Conservation (phyloP, 2,797 vertebrate genomes). For the Triplophysa bombifrons region DNA sequence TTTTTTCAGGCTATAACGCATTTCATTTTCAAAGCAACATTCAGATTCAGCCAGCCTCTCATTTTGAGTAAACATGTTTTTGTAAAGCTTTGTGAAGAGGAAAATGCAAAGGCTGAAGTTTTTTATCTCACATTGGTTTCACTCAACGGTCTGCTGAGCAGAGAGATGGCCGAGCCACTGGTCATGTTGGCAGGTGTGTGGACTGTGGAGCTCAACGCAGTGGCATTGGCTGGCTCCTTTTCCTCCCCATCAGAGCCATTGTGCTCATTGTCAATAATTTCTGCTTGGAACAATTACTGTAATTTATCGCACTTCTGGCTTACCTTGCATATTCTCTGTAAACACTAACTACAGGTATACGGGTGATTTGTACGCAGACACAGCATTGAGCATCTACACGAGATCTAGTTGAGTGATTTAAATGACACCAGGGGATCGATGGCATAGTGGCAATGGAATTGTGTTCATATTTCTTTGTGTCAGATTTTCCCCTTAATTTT, state of each 20-base stretch:
- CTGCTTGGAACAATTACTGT: slow-evolving; percentile 46
- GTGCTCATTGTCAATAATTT: slow-evolving; percentile 58
- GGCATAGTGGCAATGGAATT: neutral
- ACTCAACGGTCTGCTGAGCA: slow-evolving; percentile 47
- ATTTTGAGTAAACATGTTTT: slow-evolving; percentile 44
- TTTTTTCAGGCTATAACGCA: neutral
- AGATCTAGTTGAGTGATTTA: neutral
- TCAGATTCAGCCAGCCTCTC: slow-evolving; percentile 40
- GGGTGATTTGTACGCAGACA: neutral
- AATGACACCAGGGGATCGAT: neutral
- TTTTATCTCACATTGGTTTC: slow-evolving; percentile 39
- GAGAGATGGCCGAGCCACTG: slow-evolving; percentile 44
- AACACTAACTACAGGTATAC: slow-evolving; percentile 10
- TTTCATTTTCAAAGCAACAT: slow-evolving; percentile 14
- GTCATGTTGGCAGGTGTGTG: slow-evolving; percentile 53
- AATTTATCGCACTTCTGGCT: slow-evolving; percentile 14
- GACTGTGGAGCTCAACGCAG: slow-evolving; percentile 37
- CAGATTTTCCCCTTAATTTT: neutral
- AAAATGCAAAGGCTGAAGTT: slow-evolving; percentile 22
- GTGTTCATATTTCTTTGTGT: neutral
- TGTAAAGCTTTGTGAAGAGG: slow-evolving; percentile 32
- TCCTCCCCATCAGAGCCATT: slow-evolving; percentile 54
- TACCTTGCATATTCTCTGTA: slow-evolving; percentile 29
- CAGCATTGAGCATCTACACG: neutral
- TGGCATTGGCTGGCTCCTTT: slow-evolving; percentile 38